Conservation (phyloP, 1,140 invertebrate genomes). For the Harlomillsia oculata region DNA sequence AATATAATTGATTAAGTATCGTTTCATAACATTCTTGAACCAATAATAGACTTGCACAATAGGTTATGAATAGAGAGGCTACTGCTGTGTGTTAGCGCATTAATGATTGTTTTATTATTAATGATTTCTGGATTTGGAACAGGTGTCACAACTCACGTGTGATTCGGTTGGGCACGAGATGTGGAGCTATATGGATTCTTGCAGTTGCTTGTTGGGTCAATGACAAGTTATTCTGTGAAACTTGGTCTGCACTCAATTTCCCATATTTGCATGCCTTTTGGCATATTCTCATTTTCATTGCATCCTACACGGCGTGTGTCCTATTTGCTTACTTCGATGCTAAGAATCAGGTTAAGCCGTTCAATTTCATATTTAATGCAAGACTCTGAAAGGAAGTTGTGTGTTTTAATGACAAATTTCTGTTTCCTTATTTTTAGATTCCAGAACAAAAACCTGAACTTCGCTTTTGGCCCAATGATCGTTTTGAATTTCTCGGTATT, state of each 20-base stretch:
- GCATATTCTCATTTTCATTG: constrained; percentile 70
- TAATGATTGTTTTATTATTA: background rate
- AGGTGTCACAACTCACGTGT: constrained; percentile 5
- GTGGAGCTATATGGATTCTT: constrained; percentile 53
- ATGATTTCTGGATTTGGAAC: background rate
- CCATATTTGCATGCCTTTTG: constrained; percentile 69
- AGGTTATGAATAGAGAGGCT: background rate
- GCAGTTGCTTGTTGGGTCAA: constrained; percentile 66
- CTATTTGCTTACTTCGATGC: constrained; percentile 69
- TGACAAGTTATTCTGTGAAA: constrained; percentile 65
- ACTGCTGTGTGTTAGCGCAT: background rate
- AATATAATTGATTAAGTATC: background rate
- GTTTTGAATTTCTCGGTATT: constrained; percentile 59
- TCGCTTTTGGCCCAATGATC: constrained; percentile 62
- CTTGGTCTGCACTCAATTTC: constrained; percentile 62
- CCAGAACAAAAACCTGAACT: constrained; percentile 58
- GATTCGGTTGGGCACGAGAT: constrained; percentile 39
- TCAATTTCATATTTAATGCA: background rate
- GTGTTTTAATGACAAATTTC: background rate
- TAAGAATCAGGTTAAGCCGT: constrained; percentile 50
- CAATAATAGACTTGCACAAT: background rate
- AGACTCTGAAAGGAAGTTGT: background rate
- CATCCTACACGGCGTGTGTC: constrained; percentile 52
- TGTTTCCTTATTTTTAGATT: constrained; percentile 26
- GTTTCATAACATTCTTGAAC: background rate